Evolutionary conservation across 2,113 vertebrate genomes (phyloP), one percentile per base, ranked within the genome.

Genomic region (Sebastes fasciatus): DNA sequence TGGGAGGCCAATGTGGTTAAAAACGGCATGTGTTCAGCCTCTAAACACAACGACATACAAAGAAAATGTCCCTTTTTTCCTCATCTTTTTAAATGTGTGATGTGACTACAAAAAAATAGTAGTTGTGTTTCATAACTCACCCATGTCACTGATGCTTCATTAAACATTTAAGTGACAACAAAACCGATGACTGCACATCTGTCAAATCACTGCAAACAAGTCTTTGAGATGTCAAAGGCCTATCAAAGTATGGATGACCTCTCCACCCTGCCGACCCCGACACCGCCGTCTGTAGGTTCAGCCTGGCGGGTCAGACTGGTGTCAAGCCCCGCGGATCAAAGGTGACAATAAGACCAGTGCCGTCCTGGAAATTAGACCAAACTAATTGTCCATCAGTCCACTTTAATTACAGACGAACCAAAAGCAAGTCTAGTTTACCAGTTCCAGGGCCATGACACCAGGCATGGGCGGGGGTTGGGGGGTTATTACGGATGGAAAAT

Each of bases 351-450:
- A 89, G 83, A 94, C 87, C 83, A 90, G 84, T 69, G 81, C 74
- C 87, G 77, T 90, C 84, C 86, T 90, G 83, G 87, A 94, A 95
- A 94, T 94, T 93, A 94, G 89, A 93, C 79, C 78, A 76, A 63
- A 92, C 86, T 93, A 93, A 95, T 95, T 94, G 95, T 94, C 88
- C 87, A 51, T 90, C 91, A 91, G 91, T 95, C 94, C 82, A 87
- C 86, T 92, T 94, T 90, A 92, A 93, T 95, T 94, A 95, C 74
- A 74, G 82, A 60, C 10, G n/a, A 91, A 75, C 82, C 81, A 51
- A 46, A 85, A 82, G 87, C 58, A 65, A 80, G 85, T 45, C 85
- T 69, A 61, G 80, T 87, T 86, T 54, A 55, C 69, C 85, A 43
- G 34, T 88, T 88, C 80, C 79, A 84, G 86, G 83, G 87, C 86